Base-by-base conservation (phyloP, 2,888 invertebrate genomes). In the Caenorhabditis parvicauda region DNA sequence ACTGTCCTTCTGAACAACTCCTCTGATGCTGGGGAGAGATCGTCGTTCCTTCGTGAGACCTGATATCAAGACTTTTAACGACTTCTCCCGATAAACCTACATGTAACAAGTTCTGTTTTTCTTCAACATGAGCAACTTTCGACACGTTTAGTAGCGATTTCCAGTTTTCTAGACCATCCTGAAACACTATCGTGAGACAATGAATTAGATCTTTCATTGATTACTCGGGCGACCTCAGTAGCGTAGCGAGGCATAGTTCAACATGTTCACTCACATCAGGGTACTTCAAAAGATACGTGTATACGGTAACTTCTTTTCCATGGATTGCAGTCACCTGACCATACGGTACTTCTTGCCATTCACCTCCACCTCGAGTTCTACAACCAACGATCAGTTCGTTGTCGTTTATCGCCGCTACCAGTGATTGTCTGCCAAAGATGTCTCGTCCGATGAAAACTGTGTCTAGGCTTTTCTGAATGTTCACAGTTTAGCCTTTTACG, bases 381-480 rank as follows among this genome's bases (percentile, higher is more conserved):
- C 35, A 39, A 32, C 62, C 62, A 19, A 62, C 32, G 22, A 38
- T 47, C 32, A 37, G 27, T 1, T 21, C 4, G 2, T 50, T 27
- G 7, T 25, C 22, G 19, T 54, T 46, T 28, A 54, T 29, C 35
- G 35, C 35, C 62, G 51, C 14, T 25, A 67, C 51, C 3, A 71
- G 49, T 1, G 67, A 67, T 48, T 67, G 67, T 44, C 71, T 46
- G n/a, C 67, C 71, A 27, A 71, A 71, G 28, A 71, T 53, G 44
- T 71, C 71, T 9, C 69, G 54, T 27, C 67, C 71, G 39, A 67
- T 53, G 24, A 67, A 49, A 2, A 70, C 4, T 43, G 41, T 54
- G 5, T 24, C 29, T 5, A 56, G 39, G 7, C 45, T 45, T 6
- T 29, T 6, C 47, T 47, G 24, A 35, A 47, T n/a, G n/a, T n/a